Evolutionary conservation across 2,113 vertebrate genomes (phyloP).

Genomic region (Bufo gargarizans): DNA sequence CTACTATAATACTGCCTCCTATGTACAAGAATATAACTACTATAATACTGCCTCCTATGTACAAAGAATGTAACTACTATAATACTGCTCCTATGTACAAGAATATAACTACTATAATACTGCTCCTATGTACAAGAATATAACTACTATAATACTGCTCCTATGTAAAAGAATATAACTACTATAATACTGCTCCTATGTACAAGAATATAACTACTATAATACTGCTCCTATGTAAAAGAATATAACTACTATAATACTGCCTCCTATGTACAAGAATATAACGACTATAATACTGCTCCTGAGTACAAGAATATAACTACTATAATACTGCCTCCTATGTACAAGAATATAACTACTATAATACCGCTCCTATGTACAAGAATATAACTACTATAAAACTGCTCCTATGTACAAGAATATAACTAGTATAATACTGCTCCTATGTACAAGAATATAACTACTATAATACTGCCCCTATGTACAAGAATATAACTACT

Average conservation of each 20-base stretch:
- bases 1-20: background rate
- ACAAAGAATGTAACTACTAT: background rate
- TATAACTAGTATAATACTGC: too few species aligned
- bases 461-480: too few species aligned
- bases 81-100: background rate
- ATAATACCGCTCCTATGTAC: background rate
- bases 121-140: background rate
- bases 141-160: slow-evolving; percentile 13
- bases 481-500: background rate
- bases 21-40: background rate
- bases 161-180: slow-evolving; percentile 8
- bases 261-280: too few species aligned
- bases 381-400: too few species aligned
- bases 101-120: slow-evolving; percentile 12
- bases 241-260: slow-evolving; percentile 4
- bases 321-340: background rate
- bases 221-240: background rate
- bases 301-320: background rate
- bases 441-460: too few species aligned
- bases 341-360: slow-evolving; percentile 3
- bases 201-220: slow-evolving; percentile 10
- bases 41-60: background rate
- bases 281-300: background rate
- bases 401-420: too few species aligned
- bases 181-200: slow-evolving; percentile 9